Conservation (phyloP, 2,113 vertebrate genomes). For the Pangasianodon gigas region DNA sequence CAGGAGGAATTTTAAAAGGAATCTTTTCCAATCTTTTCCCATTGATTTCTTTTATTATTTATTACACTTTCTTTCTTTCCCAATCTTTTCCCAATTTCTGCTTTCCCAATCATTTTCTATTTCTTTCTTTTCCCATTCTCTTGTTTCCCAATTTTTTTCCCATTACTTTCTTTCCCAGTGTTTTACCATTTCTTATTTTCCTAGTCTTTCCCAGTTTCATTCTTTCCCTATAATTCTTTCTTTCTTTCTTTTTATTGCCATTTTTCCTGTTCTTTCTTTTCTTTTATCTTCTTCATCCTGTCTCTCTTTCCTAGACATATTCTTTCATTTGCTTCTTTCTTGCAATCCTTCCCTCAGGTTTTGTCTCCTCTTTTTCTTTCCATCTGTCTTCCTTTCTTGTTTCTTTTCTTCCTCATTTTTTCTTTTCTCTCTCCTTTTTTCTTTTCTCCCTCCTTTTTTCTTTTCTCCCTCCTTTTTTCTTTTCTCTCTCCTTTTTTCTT, state of each 20-base stretch:
- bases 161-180: neutral
- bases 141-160: neutral
- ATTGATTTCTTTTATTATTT: neutral
- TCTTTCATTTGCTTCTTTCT: conserved; percentile 19
- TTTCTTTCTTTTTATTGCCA: neutral
- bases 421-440: neutral
- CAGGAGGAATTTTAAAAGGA: neutral
- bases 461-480: conserved; percentile 1
- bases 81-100: neutral
- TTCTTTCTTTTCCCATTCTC: neutral
- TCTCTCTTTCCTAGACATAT: neutral
- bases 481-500: neutral
- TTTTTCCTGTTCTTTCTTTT: neutral
- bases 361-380: neutral
- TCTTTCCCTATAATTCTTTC: neutral
- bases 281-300: neutral
- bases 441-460: neutral
- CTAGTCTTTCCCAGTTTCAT: neutral
- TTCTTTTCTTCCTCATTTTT: neutral
- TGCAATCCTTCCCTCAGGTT: neutral
- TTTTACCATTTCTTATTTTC: neutral
- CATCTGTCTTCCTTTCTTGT: conserved; percentile 13
- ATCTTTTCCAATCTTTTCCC: neutral
- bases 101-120: neutral
- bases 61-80: neutral